Evolutionary conservation across 2,797 vertebrate genomes (phyloP), one percentile per base, ranked within the genome.

Genomic region (Cottoperca gobio): DNA sequence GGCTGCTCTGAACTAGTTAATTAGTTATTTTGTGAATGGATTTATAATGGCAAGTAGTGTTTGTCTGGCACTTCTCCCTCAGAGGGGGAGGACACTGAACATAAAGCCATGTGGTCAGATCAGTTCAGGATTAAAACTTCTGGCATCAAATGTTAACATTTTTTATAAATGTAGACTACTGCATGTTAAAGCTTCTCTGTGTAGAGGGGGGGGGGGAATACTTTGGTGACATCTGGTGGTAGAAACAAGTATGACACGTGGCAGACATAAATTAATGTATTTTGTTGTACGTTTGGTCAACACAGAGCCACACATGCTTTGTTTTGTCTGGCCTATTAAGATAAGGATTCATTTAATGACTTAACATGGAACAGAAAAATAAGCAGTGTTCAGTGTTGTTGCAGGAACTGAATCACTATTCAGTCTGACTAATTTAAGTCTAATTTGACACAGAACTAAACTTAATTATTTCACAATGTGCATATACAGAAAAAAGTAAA

Each of bases 201-300:
- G 37, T 1, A n/a, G 1, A 65, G 23, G 19, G 5, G 21, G 3
- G 31, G 39, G 21, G 3, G 31, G 39, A 59, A 35, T 1, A 4
- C 46, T 82, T 33, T 49, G 57, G 55, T 19, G 79, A 70, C 83
- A 82, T 76, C 82, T 84, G 10, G 76, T 88, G 88, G 88, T 43
- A 7, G n/a, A 8, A 46, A 28, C 21, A 69, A 26, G 39, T 19
- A 79, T 59, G 37, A 57, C 65, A 76, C 48, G 13, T 70, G 14
- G 16, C 7, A 31, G 10, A 48, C 21, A 35, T 11, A 1, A 5
- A 5, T 6, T 1, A 28, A 11, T 40, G 5, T 6, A 2, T 39
- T 9, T 24, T n/a, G n/a, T n/a, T n/a, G n/a, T n/a, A n/a, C n/a
- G n/a, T n/a, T n/a, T n/a, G n/a, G n/a, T n/a, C 4, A 33, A 24